Evolutionary conservation across 53 echinoderm and acorn worm species (phyloP).

Genomic region (Zoroaster sp.): DNA sequence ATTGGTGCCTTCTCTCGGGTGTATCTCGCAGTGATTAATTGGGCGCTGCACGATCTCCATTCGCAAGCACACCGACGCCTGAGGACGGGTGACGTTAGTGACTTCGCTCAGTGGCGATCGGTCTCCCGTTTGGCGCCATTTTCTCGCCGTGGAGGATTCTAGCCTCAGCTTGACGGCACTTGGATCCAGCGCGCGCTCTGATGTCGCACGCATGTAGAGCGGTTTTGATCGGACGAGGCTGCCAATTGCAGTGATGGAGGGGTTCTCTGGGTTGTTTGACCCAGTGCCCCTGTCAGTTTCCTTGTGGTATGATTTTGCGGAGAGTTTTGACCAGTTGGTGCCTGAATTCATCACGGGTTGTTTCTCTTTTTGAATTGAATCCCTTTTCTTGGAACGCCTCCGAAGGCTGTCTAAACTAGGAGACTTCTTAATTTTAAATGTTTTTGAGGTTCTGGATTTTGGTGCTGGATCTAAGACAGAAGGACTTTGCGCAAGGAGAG

Average conservation of each 20-base stretch:
- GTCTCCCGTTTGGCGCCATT: slow-evolving; percentile 27
- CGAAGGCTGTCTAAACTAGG: slow-evolving; percentile 12
- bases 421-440: neutral
- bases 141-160: slow-evolving; percentile 29
- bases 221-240: slow-evolving; percentile 28
- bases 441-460: neutral
- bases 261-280: neutral
- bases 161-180: slow-evolving; percentile 26
- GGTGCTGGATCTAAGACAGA: neutral
- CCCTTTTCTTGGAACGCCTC: slow-evolving; percentile 26
- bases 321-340: neutral
- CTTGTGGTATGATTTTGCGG: neutral
- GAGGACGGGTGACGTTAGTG: slow-evolving; percentile 36
- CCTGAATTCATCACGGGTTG: neutral
- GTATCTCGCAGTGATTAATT: neutral
- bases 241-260: neutral
- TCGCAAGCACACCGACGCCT: slow-evolving; percentile 18
- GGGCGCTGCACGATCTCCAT: slow-evolving; percentile 52
- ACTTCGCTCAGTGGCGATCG: slow-evolving; percentile 26
- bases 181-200: slow-evolving; percentile 50
- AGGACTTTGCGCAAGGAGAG: neutral
- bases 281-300: neutral
- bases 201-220: slow-evolving; percentile 50
- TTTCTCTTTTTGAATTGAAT: neutral
- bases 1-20: neutral